phyloP scores from a whole-genome alignment of 92 coral and sea anemone genomes.

The Galaxea fascicularis region DNA sequence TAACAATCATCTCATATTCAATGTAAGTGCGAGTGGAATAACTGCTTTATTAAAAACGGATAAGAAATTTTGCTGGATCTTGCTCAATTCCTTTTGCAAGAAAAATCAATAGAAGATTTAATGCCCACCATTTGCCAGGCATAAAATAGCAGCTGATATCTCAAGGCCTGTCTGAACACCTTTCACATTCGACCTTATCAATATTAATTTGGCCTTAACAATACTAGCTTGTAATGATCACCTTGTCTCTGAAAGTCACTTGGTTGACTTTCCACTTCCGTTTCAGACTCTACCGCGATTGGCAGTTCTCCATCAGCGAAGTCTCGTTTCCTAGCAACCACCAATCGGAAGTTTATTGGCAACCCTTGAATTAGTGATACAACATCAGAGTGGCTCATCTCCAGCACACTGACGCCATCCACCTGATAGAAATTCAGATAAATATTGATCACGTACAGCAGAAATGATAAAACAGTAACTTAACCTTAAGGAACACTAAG shows the following conservation, averaged over 20 bases:
- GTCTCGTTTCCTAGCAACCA: conserved; percentile 87
- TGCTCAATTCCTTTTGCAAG: too few species aligned
- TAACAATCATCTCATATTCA: too few species aligned
- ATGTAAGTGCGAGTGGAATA: too few species aligned
- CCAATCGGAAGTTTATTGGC: conserved; percentile 93
- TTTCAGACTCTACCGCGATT: conserved; percentile 32
- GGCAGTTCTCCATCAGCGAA: conserved; percentile 43
- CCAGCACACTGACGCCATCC: conserved; percentile 88
- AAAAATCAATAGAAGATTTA: too few species aligned
- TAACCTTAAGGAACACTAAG: too few species aligned
- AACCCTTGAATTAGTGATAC: conserved; percentile 93
- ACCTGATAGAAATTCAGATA: conserved; percentile 64
- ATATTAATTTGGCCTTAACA: too few species aligned
- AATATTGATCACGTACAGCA: background rate
- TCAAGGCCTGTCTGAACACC: too few species aligned
- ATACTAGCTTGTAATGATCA: background rate
- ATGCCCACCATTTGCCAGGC: too few species aligned
- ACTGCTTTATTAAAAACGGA: too few species aligned
- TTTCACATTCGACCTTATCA: too few species aligned
- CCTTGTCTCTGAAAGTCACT: conserved; percentile 40
- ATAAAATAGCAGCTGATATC: too few species aligned
- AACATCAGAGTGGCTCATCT: conserved; percentile 93
- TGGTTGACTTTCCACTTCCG: conserved; percentile 62
- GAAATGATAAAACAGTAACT: background rate
- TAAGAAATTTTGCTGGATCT: too few species aligned